Evolutionary conservation across 1,140 invertebrate genomes (phyloP), one percentile per base, ranked within the genome.

Genomic region (Zaprionus capensis): DNA sequence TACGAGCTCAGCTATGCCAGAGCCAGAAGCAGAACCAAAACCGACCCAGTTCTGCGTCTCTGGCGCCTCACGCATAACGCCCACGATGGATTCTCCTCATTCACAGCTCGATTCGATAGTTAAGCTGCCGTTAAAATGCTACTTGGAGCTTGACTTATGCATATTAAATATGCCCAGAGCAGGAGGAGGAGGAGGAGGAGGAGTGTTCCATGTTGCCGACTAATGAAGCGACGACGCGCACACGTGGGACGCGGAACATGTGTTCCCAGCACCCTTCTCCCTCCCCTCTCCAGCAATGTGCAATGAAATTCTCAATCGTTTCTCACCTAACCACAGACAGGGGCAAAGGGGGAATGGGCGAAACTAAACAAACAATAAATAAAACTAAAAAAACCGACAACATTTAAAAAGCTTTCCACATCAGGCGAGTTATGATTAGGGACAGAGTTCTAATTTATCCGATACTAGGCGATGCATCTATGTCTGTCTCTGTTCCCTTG

Each of bases 31-130:
- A 4, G 31, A 31, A 31, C 31, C 31, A 3, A 9, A 34, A n/a
- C 44, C 34, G 22, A 51, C 55, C 49, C 41, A 69, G 12, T 31
- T 53, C 1, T 56, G 53, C 14, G 53, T 67, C 31, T 11, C 9
- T 79, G 84, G 84, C 84, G 84, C 84, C 83, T 88, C 83, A 87
- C 84, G 83, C 77, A 78, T 70, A 55, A 62, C 78, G 71, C 81
- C 81, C 71, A 86, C 82, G 28, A 44, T 9, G 63, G 63, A 63
- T 84, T 78, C 73, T 73, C 66, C 68, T 68, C 46, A 74, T 70
- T 76, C 65, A 61, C 62, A 70, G 65, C 71, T 69, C 70, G 80
- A 83, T 87, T 88, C 78, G 67, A 78, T 83, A 71, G 83, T 73
- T 88, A 80, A 83, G 80, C 80, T 78, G 80, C 57, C 64, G 57